Evolutionary conservation across 1,140 invertebrate species (phyloP).

Genomic region (Euura saliciscinereae): DNA sequence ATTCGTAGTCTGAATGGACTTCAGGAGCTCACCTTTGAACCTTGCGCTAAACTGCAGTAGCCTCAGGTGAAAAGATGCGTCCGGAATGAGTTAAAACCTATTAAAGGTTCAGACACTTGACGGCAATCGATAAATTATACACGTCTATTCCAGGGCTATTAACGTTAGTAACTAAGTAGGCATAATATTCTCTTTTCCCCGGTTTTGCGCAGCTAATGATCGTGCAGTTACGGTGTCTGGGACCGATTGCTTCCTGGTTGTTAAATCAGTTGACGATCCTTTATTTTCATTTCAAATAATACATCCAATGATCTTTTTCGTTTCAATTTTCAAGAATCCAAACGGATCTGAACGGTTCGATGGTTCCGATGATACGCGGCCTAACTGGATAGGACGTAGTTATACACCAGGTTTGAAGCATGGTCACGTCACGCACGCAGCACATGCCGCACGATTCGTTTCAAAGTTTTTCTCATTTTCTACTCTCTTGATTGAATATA

Average conservation of each 20-base stretch:
- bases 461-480: not conserved
- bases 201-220: not conserved
- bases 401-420: not conserved
- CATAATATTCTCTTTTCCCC: not conserved
- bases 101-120: slow-evolving; percentile 5
- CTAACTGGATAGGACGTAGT: not conserved
- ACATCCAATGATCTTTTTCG: not conserved
- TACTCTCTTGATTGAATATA: not conserved
- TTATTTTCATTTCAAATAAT: not conserved
- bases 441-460: not conserved
- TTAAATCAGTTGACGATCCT: not conserved
- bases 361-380: not conserved
- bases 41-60: not conserved
- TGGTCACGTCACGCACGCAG: not conserved
- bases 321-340: not conserved
- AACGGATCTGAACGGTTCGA: not conserved
- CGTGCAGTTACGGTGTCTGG: not conserved
- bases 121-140: slow-evolving; percentile 3
- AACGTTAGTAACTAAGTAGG: not conserved
- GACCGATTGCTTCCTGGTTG: not conserved
- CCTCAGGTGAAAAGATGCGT: not conserved
- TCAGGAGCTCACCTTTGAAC: not conserved
- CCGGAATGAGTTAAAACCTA: not conserved
- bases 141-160: not conserved
- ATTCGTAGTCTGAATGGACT: not conserved